phyloP scores from a whole-genome alignment of 2,888 invertebrate genomes.

The Villa cingulata region DNA sequence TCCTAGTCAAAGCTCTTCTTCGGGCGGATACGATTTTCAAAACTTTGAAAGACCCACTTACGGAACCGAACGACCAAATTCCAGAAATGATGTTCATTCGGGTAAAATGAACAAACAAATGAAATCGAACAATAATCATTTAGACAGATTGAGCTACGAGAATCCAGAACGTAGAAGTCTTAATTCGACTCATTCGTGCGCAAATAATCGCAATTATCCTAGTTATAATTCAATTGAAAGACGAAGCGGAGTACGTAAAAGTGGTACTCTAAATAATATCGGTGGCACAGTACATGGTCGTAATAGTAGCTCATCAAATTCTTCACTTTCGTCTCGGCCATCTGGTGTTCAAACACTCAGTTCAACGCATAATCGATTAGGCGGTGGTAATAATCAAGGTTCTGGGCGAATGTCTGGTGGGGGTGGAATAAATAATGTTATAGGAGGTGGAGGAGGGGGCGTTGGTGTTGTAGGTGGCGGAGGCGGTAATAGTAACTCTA shows the following conservation, averaged over 20 bases:
- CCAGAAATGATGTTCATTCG: conserved; percentile 11
- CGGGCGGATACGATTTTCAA: conserved; percentile 37
- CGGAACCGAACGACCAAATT: conserved; percentile 7
- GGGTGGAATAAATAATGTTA: conserved; percentile 1
- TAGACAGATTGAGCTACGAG: conserved; percentile 25
- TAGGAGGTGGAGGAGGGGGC: conserved; percentile 8
- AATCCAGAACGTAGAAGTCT: conserved; percentile 30
- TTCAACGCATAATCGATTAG: conserved; percentile 15
- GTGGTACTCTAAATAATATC: conserved; percentile 32
- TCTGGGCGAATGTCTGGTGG: conserved; percentile 8
- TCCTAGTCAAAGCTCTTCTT: neutral
- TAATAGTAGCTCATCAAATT: conserved; percentile 13
- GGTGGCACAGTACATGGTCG: conserved; percentile 16
- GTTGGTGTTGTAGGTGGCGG: conserved; percentile 11
- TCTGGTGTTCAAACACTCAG: conserved; percentile 21
- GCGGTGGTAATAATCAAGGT: conserved; percentile 8
- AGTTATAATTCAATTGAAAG: conserved; percentile 32
- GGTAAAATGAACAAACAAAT: conserved; percentile 6
- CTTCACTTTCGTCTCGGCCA: conserved; percentile 16
- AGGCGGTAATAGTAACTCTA: conserved; percentile 1
- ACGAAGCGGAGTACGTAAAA: conserved; percentile 29
- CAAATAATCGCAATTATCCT: conserved; percentile 17
- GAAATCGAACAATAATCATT: conserved; percentile 5
- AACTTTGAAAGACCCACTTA: conserved; percentile 48
- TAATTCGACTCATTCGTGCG: conserved; percentile 31